A percentile compares a stretch with the other conserved stretches of the same genome.
Conservation (phyloP, 1,140 invertebrate species). For the Zaprionus lachaisei region DNA sequence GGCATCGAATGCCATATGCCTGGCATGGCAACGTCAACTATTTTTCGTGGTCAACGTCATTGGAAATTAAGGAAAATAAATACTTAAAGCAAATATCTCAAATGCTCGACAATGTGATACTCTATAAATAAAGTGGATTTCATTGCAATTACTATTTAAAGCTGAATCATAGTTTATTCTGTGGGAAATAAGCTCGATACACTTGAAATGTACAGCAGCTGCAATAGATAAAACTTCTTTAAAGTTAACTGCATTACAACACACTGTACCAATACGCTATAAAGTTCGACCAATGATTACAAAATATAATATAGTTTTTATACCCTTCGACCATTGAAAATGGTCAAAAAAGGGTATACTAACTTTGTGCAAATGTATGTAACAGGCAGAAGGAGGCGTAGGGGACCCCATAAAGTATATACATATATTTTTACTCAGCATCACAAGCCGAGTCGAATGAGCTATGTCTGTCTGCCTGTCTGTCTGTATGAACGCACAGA, state of each 20-base stretch:
- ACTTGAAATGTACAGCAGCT: neutral
- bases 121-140: constrained; percentile 3
- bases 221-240: neutral
- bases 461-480: too few species aligned
- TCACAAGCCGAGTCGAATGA: too few species aligned
- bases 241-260: neutral
- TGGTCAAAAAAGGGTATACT: too few species aligned
- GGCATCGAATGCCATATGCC: constrained; percentile 32
- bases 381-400: too few species aligned
- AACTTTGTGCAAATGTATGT: too few species aligned
- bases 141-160: neutral
- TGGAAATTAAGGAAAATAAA: constrained; percentile 23
- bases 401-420: too few species aligned
- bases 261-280: too few species aligned
- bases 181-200: neutral
- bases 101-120: constrained; percentile 5
- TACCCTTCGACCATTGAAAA: too few species aligned
- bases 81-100: neutral
- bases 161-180: neutral
- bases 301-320: neutral
- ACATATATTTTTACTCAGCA: too few species aligned
- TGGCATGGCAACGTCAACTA: constrained; percentile 51
- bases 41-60: constrained; percentile 72
- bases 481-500: too few species aligned
- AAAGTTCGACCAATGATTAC: too few species aligned